Evolutionary conservation across 2,113 vertebrate species (phyloP).

Genomic region (Sander lucioperca): DNA sequence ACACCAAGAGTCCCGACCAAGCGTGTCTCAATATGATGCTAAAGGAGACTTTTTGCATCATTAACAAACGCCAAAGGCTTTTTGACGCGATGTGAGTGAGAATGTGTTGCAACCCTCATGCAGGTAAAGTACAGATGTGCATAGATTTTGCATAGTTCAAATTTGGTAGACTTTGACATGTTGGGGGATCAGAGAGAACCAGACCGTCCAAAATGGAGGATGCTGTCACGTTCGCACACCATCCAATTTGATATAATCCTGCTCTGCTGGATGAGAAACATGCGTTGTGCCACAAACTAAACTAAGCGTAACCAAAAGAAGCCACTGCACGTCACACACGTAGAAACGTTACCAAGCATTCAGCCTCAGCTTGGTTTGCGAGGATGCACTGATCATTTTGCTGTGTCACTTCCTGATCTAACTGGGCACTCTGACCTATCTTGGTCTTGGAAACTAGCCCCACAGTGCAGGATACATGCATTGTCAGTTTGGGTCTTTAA

Average conservation of each 20-base stretch:
- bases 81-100: too few species aligned
- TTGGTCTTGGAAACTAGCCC: too few species aligned
- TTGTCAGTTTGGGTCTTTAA: neutral
- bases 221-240: neutral
- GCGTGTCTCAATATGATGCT: too few species aligned
- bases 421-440: too few species aligned
- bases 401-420: too few species aligned
- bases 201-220: neutral
- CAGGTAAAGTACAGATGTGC: neutral
- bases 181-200: too few species aligned
- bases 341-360: neutral
- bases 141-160: neutral
- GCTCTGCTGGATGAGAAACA: neutral
- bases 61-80: too few species aligned
- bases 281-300: too few species aligned
- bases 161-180: neutral
- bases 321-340: too few species aligned
- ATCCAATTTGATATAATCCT: neutral
- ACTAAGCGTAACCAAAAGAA: neutral
- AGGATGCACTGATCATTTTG: neutral
- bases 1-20: too few species aligned
- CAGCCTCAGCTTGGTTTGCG: neutral
- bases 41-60: too few species aligned
- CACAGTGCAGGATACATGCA: too few species aligned
- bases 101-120: neutral